Conservation (phyloP, 1,140 invertebrate genomes). For the Lethrus apterus region DNA sequence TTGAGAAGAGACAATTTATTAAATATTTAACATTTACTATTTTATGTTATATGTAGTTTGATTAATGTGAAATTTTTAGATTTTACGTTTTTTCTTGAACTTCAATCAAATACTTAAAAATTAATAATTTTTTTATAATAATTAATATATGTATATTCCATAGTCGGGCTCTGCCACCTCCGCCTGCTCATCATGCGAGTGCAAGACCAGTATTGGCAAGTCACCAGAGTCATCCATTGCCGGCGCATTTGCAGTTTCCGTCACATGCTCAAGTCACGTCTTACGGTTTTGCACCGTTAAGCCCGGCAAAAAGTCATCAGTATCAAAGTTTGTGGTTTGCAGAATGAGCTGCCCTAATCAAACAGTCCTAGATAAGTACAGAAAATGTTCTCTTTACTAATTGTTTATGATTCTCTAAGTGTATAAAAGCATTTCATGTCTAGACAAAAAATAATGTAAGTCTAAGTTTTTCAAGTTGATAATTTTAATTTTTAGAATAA, state of each 20-base stretch:
- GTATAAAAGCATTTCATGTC: no score
- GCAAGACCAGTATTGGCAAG: slow-evolving; percentile 69
- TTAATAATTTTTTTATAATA: no score
- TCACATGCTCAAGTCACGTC: slow-evolving; percentile 57
- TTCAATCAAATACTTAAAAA: no score
- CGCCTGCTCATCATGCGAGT: slow-evolving; percentile 78
- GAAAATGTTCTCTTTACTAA: background rate
- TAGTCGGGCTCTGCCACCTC: slow-evolving; percentile 68
- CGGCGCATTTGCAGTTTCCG: slow-evolving; percentile 76
- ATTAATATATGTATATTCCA: no score
- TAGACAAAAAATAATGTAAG: background rate
- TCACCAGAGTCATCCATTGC: slow-evolving; percentile 67
- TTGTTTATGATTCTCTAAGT: background rate
- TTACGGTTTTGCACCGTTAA: slow-evolving; percentile 62
- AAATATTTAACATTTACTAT: no score
- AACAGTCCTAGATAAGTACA: no score
- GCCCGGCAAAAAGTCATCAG: slow-evolving; percentile 63
- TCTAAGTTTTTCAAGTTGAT: background rate
- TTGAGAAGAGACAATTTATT: no score
- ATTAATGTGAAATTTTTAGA: no score
- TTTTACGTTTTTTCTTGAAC: no score
- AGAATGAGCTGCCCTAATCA: slow-evolving; percentile 46
- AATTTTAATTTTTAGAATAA: no score
- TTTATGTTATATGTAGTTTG: no score
- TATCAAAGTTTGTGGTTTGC: slow-evolving; percentile 73